Evolutionary conservation across 2,888 invertebrate species (phyloP).

Genomic region (Trissoscelio sp.): DNA sequence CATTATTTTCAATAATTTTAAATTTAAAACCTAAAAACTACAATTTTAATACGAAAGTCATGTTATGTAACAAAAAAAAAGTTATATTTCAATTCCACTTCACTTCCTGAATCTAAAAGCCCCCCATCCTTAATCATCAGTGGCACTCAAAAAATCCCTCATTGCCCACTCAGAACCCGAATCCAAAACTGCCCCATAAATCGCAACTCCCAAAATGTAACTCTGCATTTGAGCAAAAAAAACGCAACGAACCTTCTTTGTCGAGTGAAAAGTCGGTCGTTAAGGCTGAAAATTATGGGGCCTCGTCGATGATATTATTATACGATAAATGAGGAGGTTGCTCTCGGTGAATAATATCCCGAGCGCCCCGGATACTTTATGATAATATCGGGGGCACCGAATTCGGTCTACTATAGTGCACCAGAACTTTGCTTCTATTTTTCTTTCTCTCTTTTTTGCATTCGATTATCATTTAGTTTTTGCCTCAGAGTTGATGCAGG

Average conservation of each 20-base stretch:
- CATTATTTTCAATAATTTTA: too few species aligned
- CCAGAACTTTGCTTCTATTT: conserved; percentile 22
- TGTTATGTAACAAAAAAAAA: too few species aligned
- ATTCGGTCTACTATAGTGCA: conserved; percentile 46
- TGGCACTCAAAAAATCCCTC: too few species aligned
- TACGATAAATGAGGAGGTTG: conserved; percentile 64
- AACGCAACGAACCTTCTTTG: conserved; percentile 51
- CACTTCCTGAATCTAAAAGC: too few species aligned
- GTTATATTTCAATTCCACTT: too few species aligned
- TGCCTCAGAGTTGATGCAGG: not conserved
- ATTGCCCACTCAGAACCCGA: too few species aligned
- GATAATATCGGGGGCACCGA: conserved; percentile 64
- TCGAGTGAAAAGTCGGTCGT: conserved; percentile 64
- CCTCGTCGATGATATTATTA: conserved; percentile 65
- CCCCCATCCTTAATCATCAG: too few species aligned
- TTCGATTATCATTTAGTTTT: conserved; percentile 1
- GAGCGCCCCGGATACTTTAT: conserved; percentile 55
- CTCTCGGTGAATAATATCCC: conserved; percentile 55
- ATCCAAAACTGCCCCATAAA: too few species aligned
- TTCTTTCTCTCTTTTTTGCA: not conserved
- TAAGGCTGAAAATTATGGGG: conserved; percentile 60
- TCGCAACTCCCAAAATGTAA: conserved; percentile 25
- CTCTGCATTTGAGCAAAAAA: conserved; percentile 25
- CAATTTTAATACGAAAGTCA: too few species aligned
- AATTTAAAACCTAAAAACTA: too few species aligned